Conservation (phyloP, 2,888 invertebrate species). For the Caenorhabditis wallacei region DNA sequence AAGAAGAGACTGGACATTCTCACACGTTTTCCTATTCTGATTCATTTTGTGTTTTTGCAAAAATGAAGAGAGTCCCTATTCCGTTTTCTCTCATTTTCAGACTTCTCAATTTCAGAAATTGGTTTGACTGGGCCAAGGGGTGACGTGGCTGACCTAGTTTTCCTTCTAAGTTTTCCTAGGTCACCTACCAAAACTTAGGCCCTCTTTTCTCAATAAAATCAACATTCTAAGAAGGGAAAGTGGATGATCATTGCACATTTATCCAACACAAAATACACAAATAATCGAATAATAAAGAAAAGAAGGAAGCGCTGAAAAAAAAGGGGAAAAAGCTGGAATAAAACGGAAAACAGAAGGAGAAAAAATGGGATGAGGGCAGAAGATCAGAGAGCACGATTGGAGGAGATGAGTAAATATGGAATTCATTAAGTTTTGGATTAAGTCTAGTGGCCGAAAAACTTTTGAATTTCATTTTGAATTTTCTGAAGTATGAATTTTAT, state of each 20-base stretch:
- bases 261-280: neutral
- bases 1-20: conserved; percentile 17
- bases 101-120: conserved; percentile 27
- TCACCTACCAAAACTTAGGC: too few relatives aligned
- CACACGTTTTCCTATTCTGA: conserved; percentile 7
- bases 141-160: too few relatives aligned
- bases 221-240: neutral
- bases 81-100: neutral
- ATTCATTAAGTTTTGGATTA: neutral
- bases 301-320: conserved; percentile 1
- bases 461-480: too few relatives aligned
- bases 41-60: conserved; percentile 15
- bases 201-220: too few relatives aligned
- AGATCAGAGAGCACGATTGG: conserved; percentile 18
- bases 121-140: neutral
- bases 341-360: neutral
- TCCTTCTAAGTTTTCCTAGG: too few relatives aligned
- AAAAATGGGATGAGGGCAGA: neutral
- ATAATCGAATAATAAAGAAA: conserved; percentile 16
- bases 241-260: neutral
- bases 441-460: neutral
- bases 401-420: neutral
- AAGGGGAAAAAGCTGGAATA: neutral
- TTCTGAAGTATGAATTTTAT: too few relatives aligned
- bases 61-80: neutral